Evolutionary conservation across 2,113 vertebrate genomes (phyloP).

Genomic region (Nothobranchius kuhntae): DNA sequence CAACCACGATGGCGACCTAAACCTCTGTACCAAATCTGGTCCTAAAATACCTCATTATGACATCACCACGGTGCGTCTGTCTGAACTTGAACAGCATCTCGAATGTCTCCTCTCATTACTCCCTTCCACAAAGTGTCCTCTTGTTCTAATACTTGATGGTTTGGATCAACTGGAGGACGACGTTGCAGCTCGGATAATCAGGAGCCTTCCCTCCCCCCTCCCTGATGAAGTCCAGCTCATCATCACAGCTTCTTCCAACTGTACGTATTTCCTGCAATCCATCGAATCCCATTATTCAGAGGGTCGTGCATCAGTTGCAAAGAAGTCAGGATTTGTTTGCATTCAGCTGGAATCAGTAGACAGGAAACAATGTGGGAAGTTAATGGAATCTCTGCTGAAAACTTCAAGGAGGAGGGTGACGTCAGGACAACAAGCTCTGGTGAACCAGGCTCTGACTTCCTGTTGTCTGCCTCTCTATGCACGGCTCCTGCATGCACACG

Average conservation of each 20-base stretch:
- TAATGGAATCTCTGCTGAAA: constrained; percentile 70
- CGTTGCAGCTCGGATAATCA: constrained; percentile 37
- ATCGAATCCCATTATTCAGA: constrained; percentile 49
- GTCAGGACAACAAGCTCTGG: constrained; percentile 81
- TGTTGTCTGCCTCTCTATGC: constrained; percentile 73
- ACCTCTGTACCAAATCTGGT: neutral
- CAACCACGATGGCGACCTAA: neutral
- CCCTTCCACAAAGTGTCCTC: constrained; percentile 59
- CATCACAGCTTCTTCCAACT: constrained; percentile 62
- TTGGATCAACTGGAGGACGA: constrained; percentile 68
- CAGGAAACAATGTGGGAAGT: constrained; percentile 67
- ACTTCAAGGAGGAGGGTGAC: constrained; percentile 76
- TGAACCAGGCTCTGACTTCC: constrained; percentile 75
- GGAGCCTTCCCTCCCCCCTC: constrained; percentile 71
- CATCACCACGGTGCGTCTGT: constrained; percentile 25
- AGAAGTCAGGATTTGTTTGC: constrained; percentile 39
- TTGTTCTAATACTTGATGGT: constrained; percentile 76
- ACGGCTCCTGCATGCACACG: constrained; percentile 61
- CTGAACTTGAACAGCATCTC: constrained; percentile 65
- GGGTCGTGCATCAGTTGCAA: constrained; percentile 21
- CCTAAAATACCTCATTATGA: neutral
- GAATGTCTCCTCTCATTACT: constrained; percentile 60
- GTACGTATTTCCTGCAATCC: constrained; percentile 40
- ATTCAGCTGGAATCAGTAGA: constrained; percentile 58
- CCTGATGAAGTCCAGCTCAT: constrained; percentile 75